Conservation (phyloP, 2,888 invertebrate genomes). For the Andricus quercusramuli region DNA sequence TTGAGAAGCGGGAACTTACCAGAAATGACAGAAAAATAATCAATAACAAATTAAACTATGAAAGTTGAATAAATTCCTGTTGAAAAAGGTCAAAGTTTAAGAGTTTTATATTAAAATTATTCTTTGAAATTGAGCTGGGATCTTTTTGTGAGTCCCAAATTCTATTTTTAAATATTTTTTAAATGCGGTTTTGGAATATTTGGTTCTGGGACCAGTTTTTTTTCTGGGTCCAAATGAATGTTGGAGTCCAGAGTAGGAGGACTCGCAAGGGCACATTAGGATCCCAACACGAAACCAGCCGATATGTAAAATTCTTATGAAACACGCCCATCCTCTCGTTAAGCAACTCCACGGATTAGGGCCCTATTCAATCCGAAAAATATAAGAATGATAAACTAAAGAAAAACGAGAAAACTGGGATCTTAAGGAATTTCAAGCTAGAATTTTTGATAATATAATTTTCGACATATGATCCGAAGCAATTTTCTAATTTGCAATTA, state of each 20-base stretch:
- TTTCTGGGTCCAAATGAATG: constrained; percentile 4
- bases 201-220: not conserved
- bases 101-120: no score
- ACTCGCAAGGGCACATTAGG: constrained; percentile 61
- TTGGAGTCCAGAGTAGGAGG: constrained; percentile 48
- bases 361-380: constrained; percentile 6
- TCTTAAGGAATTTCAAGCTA: not conserved
- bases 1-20: no score
- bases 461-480: no score
- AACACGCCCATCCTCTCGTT: constrained; percentile 51
- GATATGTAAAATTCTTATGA: constrained; percentile 66
- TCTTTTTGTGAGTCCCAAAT: no score
- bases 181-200: not conserved
- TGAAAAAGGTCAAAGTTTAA: no score
- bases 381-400: no score
- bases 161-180: not conserved
- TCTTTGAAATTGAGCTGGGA: no score
- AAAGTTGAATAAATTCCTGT: no score
- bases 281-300: constrained; percentile 61
- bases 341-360: constrained; percentile 51
- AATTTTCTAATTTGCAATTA: no score
- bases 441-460: not conserved
- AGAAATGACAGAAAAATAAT: no score
- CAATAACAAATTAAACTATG: no score
- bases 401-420: not conserved